Percentiles rank a stretch among this genome's conserved stretches.
These are phyloP conservation scores for Ochropacha duplaris DNA, from an alignment of 2,888 invertebrate genomes.

Conservation along the genomic window DNA sequence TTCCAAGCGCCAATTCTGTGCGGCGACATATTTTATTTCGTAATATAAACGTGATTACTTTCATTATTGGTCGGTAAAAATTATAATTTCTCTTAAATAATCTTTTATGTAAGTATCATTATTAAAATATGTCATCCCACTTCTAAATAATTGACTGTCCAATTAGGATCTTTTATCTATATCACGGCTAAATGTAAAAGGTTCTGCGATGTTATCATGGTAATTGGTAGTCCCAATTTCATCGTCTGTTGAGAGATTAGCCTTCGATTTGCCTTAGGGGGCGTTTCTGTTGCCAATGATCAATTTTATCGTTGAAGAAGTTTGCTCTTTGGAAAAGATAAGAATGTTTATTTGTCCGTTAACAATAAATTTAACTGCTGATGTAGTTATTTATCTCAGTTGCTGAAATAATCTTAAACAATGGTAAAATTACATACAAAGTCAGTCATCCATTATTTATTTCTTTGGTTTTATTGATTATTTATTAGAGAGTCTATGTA, in stretches of 20 bases:
- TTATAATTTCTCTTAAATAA: slow-evolving; percentile 9
- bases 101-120: neutral
- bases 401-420: too few relatives aligned
- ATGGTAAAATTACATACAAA: too few relatives aligned
- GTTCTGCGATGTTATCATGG: slow-evolving; percentile 54
- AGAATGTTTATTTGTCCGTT: neutral
- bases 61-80: too few relatives aligned
- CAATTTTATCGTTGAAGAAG: slow-evolving; percentile 29
- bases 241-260: slow-evolving; percentile 50
- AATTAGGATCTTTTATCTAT: neutral
- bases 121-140: neutral
- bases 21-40: too few relatives aligned
- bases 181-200: slow-evolving; percentile 20
- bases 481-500: too few relatives aligned
- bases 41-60: too few relatives aligned
- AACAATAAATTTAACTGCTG: neutral
- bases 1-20: too few relatives aligned
- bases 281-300: slow-evolving; percentile 41
- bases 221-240: slow-evolving; percentile 61
- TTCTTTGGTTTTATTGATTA: neutral
- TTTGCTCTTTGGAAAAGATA: neutral
- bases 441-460: neutral
- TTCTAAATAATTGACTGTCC: neutral
- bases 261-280: slow-evolving; percentile 42
- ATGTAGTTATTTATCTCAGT: neutral